These are phyloP conservation scores for Aplodontia rufa DNA, from an alignment of 2,113 vertebrate genomes.

Conservation along the genomic window DNA sequence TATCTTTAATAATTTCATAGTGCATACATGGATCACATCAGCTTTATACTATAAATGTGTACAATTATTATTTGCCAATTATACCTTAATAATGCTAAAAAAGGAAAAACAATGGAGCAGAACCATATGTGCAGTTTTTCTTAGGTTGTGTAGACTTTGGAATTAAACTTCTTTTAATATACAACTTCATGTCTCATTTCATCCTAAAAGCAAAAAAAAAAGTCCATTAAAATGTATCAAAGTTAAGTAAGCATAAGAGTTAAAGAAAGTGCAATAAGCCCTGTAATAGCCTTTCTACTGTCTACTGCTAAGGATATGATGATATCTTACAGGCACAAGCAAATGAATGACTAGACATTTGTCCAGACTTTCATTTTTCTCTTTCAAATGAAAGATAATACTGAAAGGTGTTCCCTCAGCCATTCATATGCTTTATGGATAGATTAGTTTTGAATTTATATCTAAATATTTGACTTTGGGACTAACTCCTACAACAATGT, in stretches of 20 bases:
- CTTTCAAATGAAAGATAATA: background rate
- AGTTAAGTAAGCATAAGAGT: background rate
- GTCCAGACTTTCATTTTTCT: background rate
- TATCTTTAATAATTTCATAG: background rate
- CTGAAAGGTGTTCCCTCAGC: background rate
- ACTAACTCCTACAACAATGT: background rate
- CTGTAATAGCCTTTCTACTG: background rate
- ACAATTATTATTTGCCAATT: background rate
- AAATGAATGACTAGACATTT: background rate
- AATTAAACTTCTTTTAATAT: background rate
- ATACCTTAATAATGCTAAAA: background rate
- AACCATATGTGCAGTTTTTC: background rate
- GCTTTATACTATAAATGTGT: background rate
- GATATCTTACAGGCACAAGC: background rate
- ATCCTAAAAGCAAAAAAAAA: background rate
- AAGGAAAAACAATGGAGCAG: background rate
- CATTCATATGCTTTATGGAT: background rate
- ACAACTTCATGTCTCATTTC: slow-evolving; percentile 18
- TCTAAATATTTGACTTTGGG: background rate
- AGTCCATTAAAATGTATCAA: background rate
- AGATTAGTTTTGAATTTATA: background rate
- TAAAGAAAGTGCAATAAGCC: background rate
- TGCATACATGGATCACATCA: background rate
- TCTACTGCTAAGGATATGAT: background rate
- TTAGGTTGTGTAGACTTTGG: background rate